Evolutionary conservation across 1,140 invertebrate species (phyloP).

Genomic region (Yoshiicerus persimilis): DNA sequence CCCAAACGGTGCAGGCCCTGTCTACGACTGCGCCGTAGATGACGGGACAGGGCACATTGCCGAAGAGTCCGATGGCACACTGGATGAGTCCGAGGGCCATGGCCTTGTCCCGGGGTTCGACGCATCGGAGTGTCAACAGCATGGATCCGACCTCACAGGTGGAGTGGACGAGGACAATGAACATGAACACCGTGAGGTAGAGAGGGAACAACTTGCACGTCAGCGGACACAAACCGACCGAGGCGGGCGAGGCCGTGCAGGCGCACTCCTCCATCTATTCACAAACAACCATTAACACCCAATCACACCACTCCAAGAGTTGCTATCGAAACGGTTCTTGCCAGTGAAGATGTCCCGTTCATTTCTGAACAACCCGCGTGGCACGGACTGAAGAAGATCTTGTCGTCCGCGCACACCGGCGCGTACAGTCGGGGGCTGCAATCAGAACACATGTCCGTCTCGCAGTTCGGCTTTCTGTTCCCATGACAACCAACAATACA

Average conservation of each 20-base stretch:
- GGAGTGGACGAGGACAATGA: constrained; percentile 86
- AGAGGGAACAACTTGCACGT: constrained; percentile 76
- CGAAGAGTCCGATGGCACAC: constrained; percentile 88
- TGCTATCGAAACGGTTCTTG: neutral
- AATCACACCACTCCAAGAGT: neutral
- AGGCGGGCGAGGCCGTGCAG: constrained; percentile 54
- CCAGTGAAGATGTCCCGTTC: neutral
- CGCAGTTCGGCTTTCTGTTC: constrained; percentile 23
- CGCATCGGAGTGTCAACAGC: constrained; percentile 78
- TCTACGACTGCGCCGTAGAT: constrained; percentile 89
- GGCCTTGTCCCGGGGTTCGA: constrained; percentile 87
- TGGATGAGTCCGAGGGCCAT: constrained; percentile 92
- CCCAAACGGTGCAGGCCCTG: constrained; percentile 85
- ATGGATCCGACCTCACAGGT: constrained; percentile 63
- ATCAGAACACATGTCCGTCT: neutral
- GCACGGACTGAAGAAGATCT: constrained; percentile 85
- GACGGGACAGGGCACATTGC: constrained; percentile 90
- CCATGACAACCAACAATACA: no score
- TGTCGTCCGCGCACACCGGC: constrained; percentile 68
- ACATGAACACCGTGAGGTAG: constrained; percentile 72
- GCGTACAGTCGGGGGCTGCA: constrained; percentile 34
- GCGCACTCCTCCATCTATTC: constrained; percentile 46
- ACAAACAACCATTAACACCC: constrained; percentile 27
- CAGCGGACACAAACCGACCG: constrained; percentile 74
- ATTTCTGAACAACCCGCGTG: constrained; percentile 73